phyloP scores from a whole-genome alignment of 2,888 invertebrate genomes.

The Leptinotarsa juncta region DNA sequence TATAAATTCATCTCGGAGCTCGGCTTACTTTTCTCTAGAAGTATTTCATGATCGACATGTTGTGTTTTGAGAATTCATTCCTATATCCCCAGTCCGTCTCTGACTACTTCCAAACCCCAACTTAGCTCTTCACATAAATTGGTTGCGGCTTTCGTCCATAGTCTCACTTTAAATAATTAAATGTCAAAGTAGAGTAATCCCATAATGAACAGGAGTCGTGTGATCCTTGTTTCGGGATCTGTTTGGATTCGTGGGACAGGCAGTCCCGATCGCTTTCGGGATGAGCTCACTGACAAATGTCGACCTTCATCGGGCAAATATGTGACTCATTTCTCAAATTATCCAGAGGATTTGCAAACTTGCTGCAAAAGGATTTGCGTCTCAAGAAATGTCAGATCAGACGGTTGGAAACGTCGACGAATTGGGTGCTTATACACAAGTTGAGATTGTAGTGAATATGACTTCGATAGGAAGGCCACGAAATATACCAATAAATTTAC shows the following conservation, averaged over 20 bases:
- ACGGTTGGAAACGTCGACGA: not conserved
- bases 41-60: too few species aligned
- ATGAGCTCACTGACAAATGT: conserved; percentile 58
- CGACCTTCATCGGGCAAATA: conserved; percentile 47
- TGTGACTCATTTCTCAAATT: conserved; percentile 48
- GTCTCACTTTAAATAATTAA: conserved; percentile 65
- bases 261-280: conserved; percentile 31
- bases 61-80: not conserved
- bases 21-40: too few species aligned
- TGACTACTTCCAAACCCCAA: conserved; percentile 24
- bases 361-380: conserved; percentile 36
- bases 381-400: conserved; percentile 6
- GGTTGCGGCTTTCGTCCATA: conserved; percentile 61
- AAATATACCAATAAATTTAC: too few species aligned
- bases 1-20: too few species aligned
- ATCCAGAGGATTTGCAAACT: conserved; percentile 40
- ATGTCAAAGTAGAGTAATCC: conserved; percentile 63
- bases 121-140: conserved; percentile 60
- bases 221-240: conserved; percentile 57
- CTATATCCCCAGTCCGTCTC: not conserved
- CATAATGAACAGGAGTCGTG: conserved; percentile 60
- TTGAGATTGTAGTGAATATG: not conserved
- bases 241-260: conserved; percentile 54
- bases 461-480: not conserved
- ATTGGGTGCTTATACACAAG: not conserved